phyloP scores from a whole-genome alignment of 2,888 invertebrate genomes.

The Oscheius sp. region DNA sequence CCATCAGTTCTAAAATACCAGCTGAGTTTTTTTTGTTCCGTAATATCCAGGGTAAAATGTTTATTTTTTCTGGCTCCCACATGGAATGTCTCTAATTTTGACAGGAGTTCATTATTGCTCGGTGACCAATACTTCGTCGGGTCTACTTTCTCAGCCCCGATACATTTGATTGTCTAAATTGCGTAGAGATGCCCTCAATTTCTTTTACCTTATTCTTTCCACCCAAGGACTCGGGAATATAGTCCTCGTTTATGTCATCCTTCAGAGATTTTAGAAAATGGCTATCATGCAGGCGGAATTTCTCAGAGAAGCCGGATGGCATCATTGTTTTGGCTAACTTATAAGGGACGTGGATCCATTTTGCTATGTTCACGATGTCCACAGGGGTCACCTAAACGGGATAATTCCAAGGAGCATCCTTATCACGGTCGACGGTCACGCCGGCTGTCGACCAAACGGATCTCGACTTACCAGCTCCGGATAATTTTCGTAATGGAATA shows the following conservation, averaged over 20 bases:
- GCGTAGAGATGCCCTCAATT: neutral
- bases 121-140: slow-evolving; percentile 65
- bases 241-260: slow-evolving; percentile 62
- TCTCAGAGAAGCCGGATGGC: slow-evolving; percentile 71
- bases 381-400: slow-evolving; percentile 60
- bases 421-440: too few relatives aligned
- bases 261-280: slow-evolving; percentile 63
- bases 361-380: slow-evolving; percentile 71
- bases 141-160: slow-evolving; percentile 61
- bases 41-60: slow-evolving; percentile 61
- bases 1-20: slow-evolving; percentile 73
- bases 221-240: slow-evolving; percentile 70
- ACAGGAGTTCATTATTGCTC: slow-evolving; percentile 50
- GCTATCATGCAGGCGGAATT: slow-evolving; percentile 68
- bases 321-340: slow-evolving; percentile 67
- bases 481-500: slow-evolving; percentile 73
- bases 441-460: too few relatives aligned
- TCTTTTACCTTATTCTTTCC: slow-evolving; percentile 62
- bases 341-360: slow-evolving; percentile 73
- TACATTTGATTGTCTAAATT: slow-evolving; percentile 64
- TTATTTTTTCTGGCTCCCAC: slow-evolving; percentile 65
- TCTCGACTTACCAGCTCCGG: slow-evolving; percentile 70
- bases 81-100: slow-evolving; percentile 64
- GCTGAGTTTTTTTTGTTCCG: slow-evolving; percentile 51
- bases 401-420: too few relatives aligned